These are phyloP conservation scores for Cephalophus harveyi DNA, from an alignment of 2,113 vertebrate species.

Conservation along the genomic window DNA sequence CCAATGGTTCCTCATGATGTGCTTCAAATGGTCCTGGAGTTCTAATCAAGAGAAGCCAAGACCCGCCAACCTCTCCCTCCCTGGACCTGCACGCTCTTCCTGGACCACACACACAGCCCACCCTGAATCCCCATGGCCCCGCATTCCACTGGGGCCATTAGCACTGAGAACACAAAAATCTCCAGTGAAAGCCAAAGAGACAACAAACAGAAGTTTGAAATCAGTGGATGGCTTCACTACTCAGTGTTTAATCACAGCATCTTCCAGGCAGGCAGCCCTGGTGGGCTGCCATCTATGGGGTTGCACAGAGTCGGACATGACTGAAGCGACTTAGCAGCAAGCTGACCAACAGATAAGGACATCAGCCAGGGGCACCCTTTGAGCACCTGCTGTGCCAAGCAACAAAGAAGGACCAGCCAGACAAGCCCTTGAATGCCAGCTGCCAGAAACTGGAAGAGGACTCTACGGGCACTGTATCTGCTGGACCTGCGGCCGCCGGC, in stretches of 20 bases:
- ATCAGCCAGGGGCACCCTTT: background rate
- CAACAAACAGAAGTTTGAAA: background rate
- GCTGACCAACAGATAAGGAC: background rate
- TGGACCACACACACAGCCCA: background rate
- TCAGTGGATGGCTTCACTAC: background rate
- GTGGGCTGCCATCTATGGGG: too few species aligned
- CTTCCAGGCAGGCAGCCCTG: background rate
- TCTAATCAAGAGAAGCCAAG: background rate
- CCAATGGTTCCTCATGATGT: background rate
- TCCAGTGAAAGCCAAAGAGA: background rate
- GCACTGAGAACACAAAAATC: background rate
- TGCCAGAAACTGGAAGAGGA: background rate
- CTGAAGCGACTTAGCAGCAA: too few species aligned
- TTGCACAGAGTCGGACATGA: too few species aligned
- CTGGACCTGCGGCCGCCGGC: rapidly evolving
- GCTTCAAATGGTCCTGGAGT: background rate
- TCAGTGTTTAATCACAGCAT: background rate
- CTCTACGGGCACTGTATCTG: rapidly evolving
- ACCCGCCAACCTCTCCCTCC: background rate
- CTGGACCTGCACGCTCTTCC: background rate
- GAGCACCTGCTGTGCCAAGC: background rate
- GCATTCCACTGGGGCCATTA: background rate
- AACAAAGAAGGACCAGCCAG: background rate
- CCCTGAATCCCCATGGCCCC: rapidly evolving
- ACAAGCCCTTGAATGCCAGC: background rate